phyloP scores from a whole-genome alignment of 2,797 vertebrate genomes.

The Paramormyrops hopkinsi region DNA sequence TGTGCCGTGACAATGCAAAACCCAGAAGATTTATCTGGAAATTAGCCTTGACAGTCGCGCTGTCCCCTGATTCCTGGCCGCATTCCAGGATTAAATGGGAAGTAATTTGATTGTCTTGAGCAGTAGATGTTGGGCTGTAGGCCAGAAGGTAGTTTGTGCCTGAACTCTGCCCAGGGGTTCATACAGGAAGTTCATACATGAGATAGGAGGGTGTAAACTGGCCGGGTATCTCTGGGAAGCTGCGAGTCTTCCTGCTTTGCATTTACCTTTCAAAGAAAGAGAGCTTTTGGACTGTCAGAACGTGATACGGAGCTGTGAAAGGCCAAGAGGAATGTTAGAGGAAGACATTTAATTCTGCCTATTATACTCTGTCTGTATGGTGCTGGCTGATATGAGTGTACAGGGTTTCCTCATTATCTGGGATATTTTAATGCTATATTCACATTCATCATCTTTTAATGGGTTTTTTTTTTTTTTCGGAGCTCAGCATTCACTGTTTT shows the following conservation, averaged over 20 bases:
- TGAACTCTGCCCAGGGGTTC: neutral
- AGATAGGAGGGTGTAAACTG: neutral
- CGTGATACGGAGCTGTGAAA: neutral
- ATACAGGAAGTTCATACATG: neutral
- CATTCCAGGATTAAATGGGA: constrained; percentile 52
- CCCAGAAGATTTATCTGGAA: constrained; percentile 50
- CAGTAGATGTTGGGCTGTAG: neutral
- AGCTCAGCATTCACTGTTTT: neutral
- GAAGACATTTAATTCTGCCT: neutral
- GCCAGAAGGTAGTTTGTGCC: neutral
- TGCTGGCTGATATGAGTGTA: neutral
- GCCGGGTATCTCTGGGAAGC: neutral
- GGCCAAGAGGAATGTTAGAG: neutral
- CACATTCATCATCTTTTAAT: neutral
- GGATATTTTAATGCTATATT: neutral
- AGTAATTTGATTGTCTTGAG: neutral
- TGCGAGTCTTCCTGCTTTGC: neutral
- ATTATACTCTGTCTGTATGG: neutral
- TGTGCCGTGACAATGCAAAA: constrained; percentile 25
- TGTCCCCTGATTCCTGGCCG: constrained; percentile 40
- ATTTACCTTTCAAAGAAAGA: neutral
- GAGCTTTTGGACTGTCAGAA: neutral
- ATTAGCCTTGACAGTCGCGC: constrained; percentile 56
- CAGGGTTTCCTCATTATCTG: neutral
- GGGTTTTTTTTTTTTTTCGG: neutral